Evolutionary conservation across 2,797 vertebrate species (phyloP), one percentile per base, ranked within the genome.

Genomic region (Gymnocypris eckloni): DNA sequence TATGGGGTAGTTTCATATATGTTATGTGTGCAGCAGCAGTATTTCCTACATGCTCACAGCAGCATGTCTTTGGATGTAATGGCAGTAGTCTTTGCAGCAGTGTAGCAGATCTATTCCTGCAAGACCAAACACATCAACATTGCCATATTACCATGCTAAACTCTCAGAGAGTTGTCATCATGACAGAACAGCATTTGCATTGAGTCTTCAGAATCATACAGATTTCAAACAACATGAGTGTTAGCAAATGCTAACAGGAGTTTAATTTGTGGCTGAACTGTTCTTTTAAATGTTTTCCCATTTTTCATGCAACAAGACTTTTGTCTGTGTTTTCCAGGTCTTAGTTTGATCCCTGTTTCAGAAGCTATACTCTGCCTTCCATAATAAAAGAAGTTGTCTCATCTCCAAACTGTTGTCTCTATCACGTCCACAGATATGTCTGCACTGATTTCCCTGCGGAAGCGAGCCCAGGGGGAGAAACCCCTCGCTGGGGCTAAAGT

Each of bases 391-490:
- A 22, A 73, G 15, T 2, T 72, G 18, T n/a, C 54, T 75, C 41
- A 67, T 48, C 5, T 67, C 43, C 6, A 41, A 41, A 56, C 72
- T 70, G 25, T 50, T 83, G 22, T 70, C 39, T 83, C 2, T 33
- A 13, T 22, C 33, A 6, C 16, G 10, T 93, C 92, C 91, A 72
- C 96, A 99, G 98, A 99, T 91, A 99, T 99, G 98, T 98, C 97
- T 90, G 98, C 98, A 87, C 96, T 99, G 92, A 98, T 99, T 93
- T 98, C 98, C 56, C 94, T 99, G 95, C 96, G 98, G 94, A 99
- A 99, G 95, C 94, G 98, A 93, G 98, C 98, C 82, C 98, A 99
- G 92, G 98, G 98, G 52, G 98, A 99, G 94, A 99, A 99, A 89
- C 98, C 98, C 69, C 94, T 99, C 89, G 97, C 98, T 45, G 98